Evolutionary conservation across 2,113 vertebrate species (phyloP).

Genomic region (Crotalus viridis): DNA sequence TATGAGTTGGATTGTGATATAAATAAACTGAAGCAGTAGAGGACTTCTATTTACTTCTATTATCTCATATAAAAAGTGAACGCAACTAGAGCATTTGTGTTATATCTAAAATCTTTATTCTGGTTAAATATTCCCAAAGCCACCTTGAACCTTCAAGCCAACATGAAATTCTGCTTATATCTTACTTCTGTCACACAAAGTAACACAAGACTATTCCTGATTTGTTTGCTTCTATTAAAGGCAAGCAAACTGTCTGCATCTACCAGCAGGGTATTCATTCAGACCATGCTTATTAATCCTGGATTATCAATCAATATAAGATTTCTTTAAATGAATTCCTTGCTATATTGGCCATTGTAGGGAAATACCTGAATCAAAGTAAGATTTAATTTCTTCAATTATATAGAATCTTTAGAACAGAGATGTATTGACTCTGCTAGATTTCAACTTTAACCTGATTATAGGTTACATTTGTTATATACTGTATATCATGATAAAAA

Average conservation of each 20-base stretch:
- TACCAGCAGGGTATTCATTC: background rate
- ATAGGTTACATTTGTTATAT: constrained; percentile 8
- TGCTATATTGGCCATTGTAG: background rate
- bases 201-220: background rate
- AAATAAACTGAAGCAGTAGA: background rate
- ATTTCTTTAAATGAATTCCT: background rate
- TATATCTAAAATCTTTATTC: background rate
- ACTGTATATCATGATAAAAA: background rate
- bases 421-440: background rate
- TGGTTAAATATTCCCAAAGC: background rate
- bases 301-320: background rate
- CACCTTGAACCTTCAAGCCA: background rate
- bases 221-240: background rate
- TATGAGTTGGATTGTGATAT: background rate
- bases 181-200: background rate
- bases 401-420: background rate
- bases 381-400: background rate
- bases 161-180: background rate
- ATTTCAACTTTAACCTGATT: constrained; percentile 6
- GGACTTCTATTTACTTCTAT: background rate
- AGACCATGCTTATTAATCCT: background rate
- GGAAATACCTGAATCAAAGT: background rate
- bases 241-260: too few species aligned
- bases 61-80: background rate
- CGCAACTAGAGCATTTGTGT: background rate